Evolutionary conservation across 2,888 invertebrate genomes (phyloP), one percentile per base, ranked within the genome.

Genomic region (Diaphora mendica): DNA sequence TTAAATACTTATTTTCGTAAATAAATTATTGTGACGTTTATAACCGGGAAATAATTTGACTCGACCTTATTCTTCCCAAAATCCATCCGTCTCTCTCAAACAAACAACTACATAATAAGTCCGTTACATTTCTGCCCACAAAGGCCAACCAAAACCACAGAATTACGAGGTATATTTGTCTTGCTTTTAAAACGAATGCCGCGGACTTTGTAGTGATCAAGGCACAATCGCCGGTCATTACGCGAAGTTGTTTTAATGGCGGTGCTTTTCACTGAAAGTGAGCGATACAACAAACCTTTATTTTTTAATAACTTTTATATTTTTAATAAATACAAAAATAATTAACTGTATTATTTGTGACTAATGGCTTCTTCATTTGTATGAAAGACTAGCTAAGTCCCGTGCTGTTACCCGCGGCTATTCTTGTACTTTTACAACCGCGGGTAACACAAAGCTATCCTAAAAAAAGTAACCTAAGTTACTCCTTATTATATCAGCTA

Each of bases 131-230:
- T 68, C 30, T 15, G 42, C 33, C 15, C 11, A 39, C 35, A 70
- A 66, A 35, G 44, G 65, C 26, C 13, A 26, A 67, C n/a, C 62
- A 30, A 70, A 62, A 39, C 73, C 66, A 59, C 74, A 74, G 51
- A 71, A 71, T 73, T 72, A 78, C 74, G 74, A 70, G 73, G 74
- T 70, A 66, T 39, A 84, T 84, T 82, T 78, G 79, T 82, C 82
- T 79, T 82, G 77, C 79, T 82, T 82, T 77, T 76, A 80, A 79
- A 82, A 79, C 77, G 80, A 83, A 82, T 84, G 83, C 82, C 77
- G 77, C 66, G 82, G 81, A 82, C 76, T 77, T 65, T 62, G 65
- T 65, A 70, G 77, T 75, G 79, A 83, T 84, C 77, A 79, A 76
- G 70, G 73, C 76, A 73, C 79, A 80, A 83, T 84, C 70, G 75